These are phyloP conservation scores for Mamestra brassicae DNA, from an alignment of 2,888 invertebrate genomes.

Conservation along the genomic window DNA sequence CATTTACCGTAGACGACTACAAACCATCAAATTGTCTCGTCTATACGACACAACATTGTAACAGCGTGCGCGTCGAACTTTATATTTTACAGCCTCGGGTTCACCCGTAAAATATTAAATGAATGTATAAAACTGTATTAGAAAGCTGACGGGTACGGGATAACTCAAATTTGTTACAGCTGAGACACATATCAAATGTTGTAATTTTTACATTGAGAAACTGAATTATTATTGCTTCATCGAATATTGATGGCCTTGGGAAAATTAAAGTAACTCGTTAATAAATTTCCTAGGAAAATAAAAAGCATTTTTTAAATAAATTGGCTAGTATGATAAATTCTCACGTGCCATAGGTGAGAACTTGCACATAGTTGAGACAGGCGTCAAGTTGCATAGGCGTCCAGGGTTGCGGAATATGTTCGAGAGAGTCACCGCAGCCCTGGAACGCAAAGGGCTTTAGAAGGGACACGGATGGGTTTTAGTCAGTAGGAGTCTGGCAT, in stretches of 20 bases:
- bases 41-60: slow-evolving; percentile 36
- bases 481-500: too few relatives aligned
- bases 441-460: too few relatives aligned
- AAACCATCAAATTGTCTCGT: slow-evolving; percentile 1
- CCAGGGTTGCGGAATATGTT: too few relatives aligned
- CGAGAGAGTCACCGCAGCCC: too few relatives aligned
- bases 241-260: not conserved
- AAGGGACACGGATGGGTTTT: too few relatives aligned
- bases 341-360: too few relatives aligned
- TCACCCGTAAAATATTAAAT: slow-evolving; percentile 61
- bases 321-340: too few relatives aligned
- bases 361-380: too few relatives aligned
- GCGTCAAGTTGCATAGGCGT: too few relatives aligned
- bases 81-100: slow-evolving; percentile 60
- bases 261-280: not conserved
- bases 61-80: slow-evolving; percentile 29
- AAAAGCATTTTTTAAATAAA: too few relatives aligned
- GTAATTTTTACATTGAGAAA: not conserved
- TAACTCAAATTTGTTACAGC: slow-evolving; percentile 44
- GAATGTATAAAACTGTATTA: slow-evolving; percentile 61
- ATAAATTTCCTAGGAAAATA: too few relatives aligned
- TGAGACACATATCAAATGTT: slow-evolving; percentile 25
- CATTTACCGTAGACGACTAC: not conserved
- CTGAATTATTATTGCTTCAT: slow-evolving; percentile 20
- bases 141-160: slow-evolving; percentile 36